phyloP scores from a whole-genome alignment of 2,888 invertebrate genomes.

The Hirudinaria manillensis region DNA sequence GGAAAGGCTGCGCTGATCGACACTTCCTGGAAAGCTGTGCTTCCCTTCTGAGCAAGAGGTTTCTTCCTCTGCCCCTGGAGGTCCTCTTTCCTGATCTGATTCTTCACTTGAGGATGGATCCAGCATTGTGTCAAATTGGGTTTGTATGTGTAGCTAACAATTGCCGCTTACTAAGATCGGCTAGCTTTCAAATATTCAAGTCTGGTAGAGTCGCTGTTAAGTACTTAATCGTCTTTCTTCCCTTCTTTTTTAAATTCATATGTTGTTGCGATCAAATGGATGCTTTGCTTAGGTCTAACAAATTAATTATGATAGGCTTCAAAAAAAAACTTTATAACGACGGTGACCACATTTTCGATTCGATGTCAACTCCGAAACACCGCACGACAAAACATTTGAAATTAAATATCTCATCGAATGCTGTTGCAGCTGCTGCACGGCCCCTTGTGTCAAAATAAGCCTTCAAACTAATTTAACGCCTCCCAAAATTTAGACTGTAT shows the following conservation, averaged over 20 bases:
- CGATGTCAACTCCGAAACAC: not conserved
- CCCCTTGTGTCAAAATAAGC: no score
- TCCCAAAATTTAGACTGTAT: no score
- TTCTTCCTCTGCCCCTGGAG: slow-evolving; percentile 12
- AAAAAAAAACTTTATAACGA: no score
- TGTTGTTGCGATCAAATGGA: no score
- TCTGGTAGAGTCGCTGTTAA: not conserved
- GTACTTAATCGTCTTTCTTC: not conserved
- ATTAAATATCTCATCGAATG: slow-evolving; percentile 9
- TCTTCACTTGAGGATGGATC: slow-evolving; percentile 93
- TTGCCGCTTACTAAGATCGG: not conserved
- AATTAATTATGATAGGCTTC: no score
- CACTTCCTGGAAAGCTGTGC: slow-evolving; percentile 40
- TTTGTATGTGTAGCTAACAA: not conserved
- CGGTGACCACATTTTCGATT: no score
- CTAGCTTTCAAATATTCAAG: not conserved
- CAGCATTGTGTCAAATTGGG: slow-evolving; percentile 63
- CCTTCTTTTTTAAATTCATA: not conserved
- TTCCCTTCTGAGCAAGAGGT: slow-evolving; percentile 18
- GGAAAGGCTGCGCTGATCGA: slow-evolving; percentile 52
- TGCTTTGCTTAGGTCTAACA: no score
- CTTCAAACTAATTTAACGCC: no score
- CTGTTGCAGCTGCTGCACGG: slow-evolving; percentile 3
- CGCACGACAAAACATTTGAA: slow-evolving; percentile 7
- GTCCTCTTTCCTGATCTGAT: slow-evolving; percentile 60